These are phyloP conservation scores for Eulacestoma nigropectus DNA, from an alignment of 2,113 vertebrate species.

Conservation along the genomic window DNA sequence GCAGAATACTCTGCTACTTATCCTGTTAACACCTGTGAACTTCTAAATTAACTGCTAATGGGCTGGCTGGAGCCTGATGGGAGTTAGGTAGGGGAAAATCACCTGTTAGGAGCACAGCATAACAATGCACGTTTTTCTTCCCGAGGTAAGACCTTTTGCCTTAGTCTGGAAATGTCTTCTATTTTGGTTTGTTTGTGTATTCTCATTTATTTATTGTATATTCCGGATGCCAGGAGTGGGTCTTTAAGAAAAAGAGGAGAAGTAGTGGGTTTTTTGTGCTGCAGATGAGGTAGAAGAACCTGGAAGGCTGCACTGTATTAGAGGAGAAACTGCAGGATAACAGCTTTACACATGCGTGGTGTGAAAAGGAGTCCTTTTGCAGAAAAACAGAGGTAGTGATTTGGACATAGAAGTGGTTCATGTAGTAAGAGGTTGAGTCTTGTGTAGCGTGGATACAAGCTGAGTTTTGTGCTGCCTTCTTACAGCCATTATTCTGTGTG, in stretches of 20 bases:
- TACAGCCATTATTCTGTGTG: background rate
- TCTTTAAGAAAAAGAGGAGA: background rate
- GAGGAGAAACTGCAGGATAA: background rate
- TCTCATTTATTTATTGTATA: background rate
- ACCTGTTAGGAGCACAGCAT: background rate
- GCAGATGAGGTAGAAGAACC: background rate
- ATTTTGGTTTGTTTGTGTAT: background rate
- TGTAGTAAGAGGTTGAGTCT: background rate
- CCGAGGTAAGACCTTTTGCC: background rate
- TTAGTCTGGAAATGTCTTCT: background rate
- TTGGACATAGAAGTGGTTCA: background rate
- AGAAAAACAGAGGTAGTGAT: background rate
- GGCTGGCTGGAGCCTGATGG: background rate
- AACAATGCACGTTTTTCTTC: rapidly evolving
- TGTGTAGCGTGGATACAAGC: background rate
- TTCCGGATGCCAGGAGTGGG: background rate
- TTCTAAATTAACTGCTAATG: background rate
- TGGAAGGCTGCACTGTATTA: background rate
- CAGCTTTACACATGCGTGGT: rapidly evolving
- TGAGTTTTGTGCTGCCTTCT: background rate
- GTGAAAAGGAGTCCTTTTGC: background rate
- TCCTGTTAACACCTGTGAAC: background rate
- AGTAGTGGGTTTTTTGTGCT: background rate
- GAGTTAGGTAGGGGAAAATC: background rate
- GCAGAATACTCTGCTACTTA: background rate